phyloP scores from a whole-genome alignment of 2,888 invertebrate species.

The Lucinisca nassula region DNA sequence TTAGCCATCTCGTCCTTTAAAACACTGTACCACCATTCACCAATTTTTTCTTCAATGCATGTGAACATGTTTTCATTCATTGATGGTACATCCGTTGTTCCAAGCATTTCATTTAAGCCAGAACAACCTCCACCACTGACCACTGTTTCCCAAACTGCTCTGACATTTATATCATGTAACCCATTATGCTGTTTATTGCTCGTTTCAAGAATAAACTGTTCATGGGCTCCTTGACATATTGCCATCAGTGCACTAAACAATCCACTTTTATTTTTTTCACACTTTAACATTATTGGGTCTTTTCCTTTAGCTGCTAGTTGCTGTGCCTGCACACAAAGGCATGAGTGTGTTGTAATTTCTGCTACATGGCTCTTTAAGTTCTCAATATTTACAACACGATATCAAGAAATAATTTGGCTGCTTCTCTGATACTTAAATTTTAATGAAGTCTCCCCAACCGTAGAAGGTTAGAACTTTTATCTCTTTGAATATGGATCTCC shows the following conservation, averaged over 20 bases:
- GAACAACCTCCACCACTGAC: conserved; percentile 19
- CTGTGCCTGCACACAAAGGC: background rate
- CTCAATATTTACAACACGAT: background rate
- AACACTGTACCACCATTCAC: conserved; percentile 28
- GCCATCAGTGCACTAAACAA: background rate
- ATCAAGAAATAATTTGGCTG: background rate
- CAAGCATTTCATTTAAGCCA: conserved; percentile 22
- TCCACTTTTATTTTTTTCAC: background rate
- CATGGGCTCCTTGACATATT: background rate
- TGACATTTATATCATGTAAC: conserved; percentile 40
- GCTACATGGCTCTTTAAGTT: background rate
- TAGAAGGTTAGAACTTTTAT: background rate
- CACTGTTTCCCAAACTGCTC: conserved; percentile 38
- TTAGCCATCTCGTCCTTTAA: conserved; percentile 38
- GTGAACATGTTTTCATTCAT: conserved; percentile 32
- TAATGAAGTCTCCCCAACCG: background rate
- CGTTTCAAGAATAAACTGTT: background rate
- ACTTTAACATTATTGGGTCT: background rate
- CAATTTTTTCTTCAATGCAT: conserved; percentile 22
- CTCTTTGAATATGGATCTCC: background rate
- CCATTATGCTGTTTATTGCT: background rate
- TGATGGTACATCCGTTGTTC: conserved; percentile 20
- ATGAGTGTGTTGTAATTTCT: background rate
- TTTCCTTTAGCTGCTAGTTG: background rate
- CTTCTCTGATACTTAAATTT: background rate